phyloP scores from a whole-genome alignment of 2,888 invertebrate genomes.

The Epinotia brunnichana region DNA sequence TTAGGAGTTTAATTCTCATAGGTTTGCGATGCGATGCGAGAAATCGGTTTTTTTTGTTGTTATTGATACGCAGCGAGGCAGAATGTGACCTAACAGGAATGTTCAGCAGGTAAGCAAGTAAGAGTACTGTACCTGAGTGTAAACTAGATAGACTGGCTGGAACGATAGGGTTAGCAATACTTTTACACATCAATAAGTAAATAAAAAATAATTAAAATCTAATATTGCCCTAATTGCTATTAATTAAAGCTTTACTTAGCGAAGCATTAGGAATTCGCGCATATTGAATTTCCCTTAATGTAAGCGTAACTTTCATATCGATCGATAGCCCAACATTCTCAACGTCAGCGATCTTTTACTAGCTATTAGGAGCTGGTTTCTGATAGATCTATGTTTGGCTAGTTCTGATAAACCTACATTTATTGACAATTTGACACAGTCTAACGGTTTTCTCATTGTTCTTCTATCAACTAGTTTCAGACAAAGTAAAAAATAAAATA shows the following conservation, averaged over 20 bases:
- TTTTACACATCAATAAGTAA: neutral
- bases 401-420: neutral
- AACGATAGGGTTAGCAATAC: constrained; percentile 31
- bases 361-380: too few relatives aligned
- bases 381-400: neutral
- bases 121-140: constrained; percentile 56
- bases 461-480: neutral
- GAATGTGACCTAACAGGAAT: constrained; percentile 65
- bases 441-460: neutral
- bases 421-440: neutral
- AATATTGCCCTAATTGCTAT: constrained; percentile 4
- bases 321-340: neutral
- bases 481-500: too few relatives aligned
- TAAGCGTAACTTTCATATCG: neutral
- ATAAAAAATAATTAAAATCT: constrained; percentile 1
- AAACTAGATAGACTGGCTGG: constrained; percentile 73
- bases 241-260: neutral
- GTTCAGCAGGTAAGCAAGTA: constrained; percentile 69
- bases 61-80: constrained; percentile 46
- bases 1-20: neutral
- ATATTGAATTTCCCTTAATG: neutral
- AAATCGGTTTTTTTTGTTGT: constrained; percentile 29
- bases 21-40: neutral
- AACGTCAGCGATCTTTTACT: neutral
- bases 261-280: neutral